Base-by-base conservation (phyloP, 2,797 vertebrate species). In the Cyclura pinguis region DNA sequence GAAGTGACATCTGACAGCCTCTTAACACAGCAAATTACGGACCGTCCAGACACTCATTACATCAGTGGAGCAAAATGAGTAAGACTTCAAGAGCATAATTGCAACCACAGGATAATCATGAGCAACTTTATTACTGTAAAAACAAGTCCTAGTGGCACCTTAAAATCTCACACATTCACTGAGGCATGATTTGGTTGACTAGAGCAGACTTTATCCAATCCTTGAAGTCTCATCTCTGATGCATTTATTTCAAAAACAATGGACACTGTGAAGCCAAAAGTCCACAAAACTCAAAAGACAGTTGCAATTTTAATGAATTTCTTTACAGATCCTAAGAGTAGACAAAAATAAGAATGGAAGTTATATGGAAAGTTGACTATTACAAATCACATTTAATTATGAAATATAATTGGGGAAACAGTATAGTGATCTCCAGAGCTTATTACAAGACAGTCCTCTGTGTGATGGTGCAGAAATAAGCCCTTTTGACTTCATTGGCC, bases 1-100 rank as follows among this genome's bases (percentile, higher is more conserved):
- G 62, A 35, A 8, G 27, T 88, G 69, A 67, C 29, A 87, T 6
- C 4, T 80, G 12, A n/a, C 32, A n/a, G n/a, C 47, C 38, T 14
- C n/a, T 67, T 88, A 72, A 72, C 55, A 59, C 47, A 18, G 55
- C 38, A 84, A 84, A 89, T 89, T 77, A 89, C 76, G 42, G 35
- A 16, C 18, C 77, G 55, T 35, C 18, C 35, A 76, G 32, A 10
- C 52, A 50, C 64, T 89, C 20, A 84, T 89, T 84, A 84, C 72
- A 47, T 77, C 42, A 27, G 22, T n/a, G 18, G 10, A 1, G 47
- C 50, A 62, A 84, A 89, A 83, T 47, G 73, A 62, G 7, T 24
- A 35, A 32, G n/a, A 88, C 64, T 13, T 87, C 38, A 78, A 87
- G 24, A 80, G 86, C 62, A 50, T 76, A 76, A 50, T 16, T 84